Evolutionary conservation across 1,140 invertebrate species (phyloP).

Genomic region (Musca domestica): DNA sequence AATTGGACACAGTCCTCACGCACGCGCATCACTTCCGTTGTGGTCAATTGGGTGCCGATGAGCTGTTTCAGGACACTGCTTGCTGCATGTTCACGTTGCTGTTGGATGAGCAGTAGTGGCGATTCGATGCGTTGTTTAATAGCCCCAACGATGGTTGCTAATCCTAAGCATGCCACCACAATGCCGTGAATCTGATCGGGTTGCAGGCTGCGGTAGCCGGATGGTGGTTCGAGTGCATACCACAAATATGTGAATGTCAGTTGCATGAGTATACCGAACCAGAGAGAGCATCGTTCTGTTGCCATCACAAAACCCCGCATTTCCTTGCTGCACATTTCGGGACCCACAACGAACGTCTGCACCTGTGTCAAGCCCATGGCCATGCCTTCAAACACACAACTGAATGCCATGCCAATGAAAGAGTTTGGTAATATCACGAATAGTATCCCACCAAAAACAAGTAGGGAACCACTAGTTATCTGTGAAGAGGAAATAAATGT

Average conservation of each 20-base stretch:
- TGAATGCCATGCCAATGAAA: constrained; percentile 29
- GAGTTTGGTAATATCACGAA: constrained; percentile 33
- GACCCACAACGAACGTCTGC: constrained; percentile 37
- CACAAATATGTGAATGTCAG: constrained; percentile 44
- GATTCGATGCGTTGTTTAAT: constrained; percentile 40
- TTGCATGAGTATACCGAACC: constrained; percentile 44
- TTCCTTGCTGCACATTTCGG: constrained; percentile 35
- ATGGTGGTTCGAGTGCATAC: constrained; percentile 36
- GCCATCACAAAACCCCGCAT: constrained; percentile 39
- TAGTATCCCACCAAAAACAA: constrained; percentile 38
- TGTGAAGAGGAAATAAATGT: constrained; percentile 30
- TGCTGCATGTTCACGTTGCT: constrained; percentile 39
- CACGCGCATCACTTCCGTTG: constrained; percentile 25
- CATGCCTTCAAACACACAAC: constrained; percentile 41
- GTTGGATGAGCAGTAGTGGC: constrained; percentile 39
- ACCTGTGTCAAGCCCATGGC: constrained; percentile 44
- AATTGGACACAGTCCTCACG: constrained; percentile 43
- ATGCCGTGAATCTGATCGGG: constrained; percentile 46
- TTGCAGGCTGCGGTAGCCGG: constrained; percentile 32
- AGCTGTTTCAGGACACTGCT: constrained; percentile 40
- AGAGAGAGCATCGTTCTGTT: constrained; percentile 42
- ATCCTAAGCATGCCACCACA: constrained; percentile 33
- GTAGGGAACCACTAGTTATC: constrained; percentile 36
- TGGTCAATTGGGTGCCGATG: constrained; percentile 24
- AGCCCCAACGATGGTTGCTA: constrained; percentile 36